Conservation (phyloP, 2,888 invertebrate genomes). For the Thereva unica region DNA sequence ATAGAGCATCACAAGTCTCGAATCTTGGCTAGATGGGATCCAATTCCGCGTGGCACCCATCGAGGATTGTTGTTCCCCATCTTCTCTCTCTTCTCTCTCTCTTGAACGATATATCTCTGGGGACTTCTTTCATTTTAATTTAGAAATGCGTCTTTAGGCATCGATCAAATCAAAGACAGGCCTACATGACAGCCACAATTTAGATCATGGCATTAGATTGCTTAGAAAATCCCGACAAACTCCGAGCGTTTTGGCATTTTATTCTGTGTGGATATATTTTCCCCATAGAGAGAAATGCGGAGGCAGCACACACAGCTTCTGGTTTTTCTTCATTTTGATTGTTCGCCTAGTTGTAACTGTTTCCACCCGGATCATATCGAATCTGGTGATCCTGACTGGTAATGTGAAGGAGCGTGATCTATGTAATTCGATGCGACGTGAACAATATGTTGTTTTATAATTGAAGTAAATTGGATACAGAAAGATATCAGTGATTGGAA, state of each 20-base stretch:
- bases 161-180: conserved; percentile 37
- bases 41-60: conserved; percentile 1
- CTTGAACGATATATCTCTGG: conserved; percentile 20
- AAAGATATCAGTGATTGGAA: conserved; percentile 20
- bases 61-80: background rate
- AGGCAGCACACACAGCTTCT: conserved; percentile 22
- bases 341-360: conserved; percentile 14
- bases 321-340: conserved; percentile 30
- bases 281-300: conserved; percentile 25
- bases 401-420: conserved; percentile 21
- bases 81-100: background rate
- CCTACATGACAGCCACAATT: conserved; percentile 38
- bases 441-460: conserved; percentile 35
- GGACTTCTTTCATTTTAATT: conserved; percentile 30
- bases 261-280: conserved; percentile 14
- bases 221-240: conserved; percentile 18
- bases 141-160: conserved; percentile 37
- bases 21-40: conserved; percentile 29
- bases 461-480: conserved; percentile 31
- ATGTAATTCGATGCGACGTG: conserved; percentile 28
- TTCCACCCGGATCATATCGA: conserved; percentile 21
- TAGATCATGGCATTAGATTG: conserved; percentile 37
- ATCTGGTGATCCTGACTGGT: conserved; percentile 1
- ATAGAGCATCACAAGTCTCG: background rate
- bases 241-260: background rate